These are phyloP conservation scores for Drosophila quadrilineata DNA, from an alignment of 1,140 invertebrate species.

Conservation along the genomic window DNA sequence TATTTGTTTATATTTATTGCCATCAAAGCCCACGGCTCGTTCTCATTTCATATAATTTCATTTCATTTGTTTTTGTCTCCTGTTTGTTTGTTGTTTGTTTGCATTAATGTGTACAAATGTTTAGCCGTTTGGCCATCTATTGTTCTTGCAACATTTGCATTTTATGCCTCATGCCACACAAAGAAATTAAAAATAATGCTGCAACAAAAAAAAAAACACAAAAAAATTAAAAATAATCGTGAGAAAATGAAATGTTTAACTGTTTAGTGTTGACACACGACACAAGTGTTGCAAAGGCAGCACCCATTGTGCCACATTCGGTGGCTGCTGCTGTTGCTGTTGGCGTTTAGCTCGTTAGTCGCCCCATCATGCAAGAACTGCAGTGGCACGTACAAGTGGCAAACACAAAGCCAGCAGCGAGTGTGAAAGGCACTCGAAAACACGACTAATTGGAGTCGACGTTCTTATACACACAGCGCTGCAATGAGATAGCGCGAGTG, in stretches of 20 bases:
- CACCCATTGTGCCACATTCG: slow-evolving; percentile 20
- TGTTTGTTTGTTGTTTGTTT: slow-evolving; percentile 7
- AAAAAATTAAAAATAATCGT: slow-evolving; percentile 42
- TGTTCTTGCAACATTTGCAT: slow-evolving; percentile 61
- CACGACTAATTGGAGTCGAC: slow-evolving; percentile 69
- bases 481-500: not conserved
- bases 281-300: slow-evolving; percentile 27
- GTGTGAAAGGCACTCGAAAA: slow-evolving; percentile 62
- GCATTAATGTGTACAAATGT: slow-evolving; percentile 43
- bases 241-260: slow-evolving; percentile 16
- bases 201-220: slow-evolving; percentile 30
- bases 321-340: slow-evolving; percentile 2
- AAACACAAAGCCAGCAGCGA: slow-evolving; percentile 48
- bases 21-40: slow-evolving; percentile 28
- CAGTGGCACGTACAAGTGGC: slow-evolving; percentile 42
- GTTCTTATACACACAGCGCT: slow-evolving; percentile 42
- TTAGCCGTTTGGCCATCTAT: slow-evolving; percentile 30
- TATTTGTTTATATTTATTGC: slow-evolving; percentile 73
- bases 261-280: slow-evolving; percentile 35
- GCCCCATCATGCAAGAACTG: slow-evolving; percentile 32
- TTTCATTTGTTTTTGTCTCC: slow-evolving; percentile 21
- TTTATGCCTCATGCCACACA: slow-evolving; percentile 25
- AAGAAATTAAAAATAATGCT: slow-evolving; percentile 45
- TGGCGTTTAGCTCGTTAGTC: slow-evolving; percentile 58
- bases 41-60: no score